These are phyloP conservation scores for Zhengitettix transpicula DNA, from an alignment of 2,888 invertebrate species.

Conservation along the genomic window DNA sequence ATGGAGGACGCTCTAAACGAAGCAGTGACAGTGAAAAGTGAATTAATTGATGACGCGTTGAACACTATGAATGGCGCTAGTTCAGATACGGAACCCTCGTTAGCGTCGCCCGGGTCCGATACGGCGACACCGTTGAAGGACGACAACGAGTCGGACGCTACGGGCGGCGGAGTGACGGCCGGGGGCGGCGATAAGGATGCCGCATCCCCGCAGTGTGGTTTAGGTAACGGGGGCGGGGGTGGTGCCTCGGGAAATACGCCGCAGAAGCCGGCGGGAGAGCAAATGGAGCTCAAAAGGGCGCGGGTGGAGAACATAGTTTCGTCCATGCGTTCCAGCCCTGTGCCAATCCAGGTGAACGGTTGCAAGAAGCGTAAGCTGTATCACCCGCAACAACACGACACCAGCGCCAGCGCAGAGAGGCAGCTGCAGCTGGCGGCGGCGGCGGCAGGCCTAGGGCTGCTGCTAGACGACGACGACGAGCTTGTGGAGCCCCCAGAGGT, in stretches of 20 bases:
- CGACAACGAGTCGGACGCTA: slow-evolving; percentile 8
- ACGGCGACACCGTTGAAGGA: slow-evolving; percentile 9
- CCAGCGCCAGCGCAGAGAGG: slow-evolving; percentile 42
- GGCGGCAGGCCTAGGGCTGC: slow-evolving; percentile 36
- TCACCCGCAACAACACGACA: slow-evolving; percentile 84
- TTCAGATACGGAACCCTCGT: slow-evolving; percentile 14
- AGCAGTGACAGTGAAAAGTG: slow-evolving; percentile 25
- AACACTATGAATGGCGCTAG: slow-evolving; percentile 29
- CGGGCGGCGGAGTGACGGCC: slow-evolving; percentile 4
- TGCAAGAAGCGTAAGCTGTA: slow-evolving; percentile 92
- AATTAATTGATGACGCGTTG: slow-evolving; percentile 39
- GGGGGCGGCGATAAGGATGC: neutral
- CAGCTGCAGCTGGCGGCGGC: slow-evolving; percentile 29
- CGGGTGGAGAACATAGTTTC: slow-evolving; percentile 91
- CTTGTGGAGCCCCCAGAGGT: slow-evolving; percentile 60
- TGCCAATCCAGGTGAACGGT: slow-evolving; percentile 66
- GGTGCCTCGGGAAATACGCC: neutral
- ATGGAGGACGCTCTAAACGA: slow-evolving; percentile 47
- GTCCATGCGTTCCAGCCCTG: slow-evolving; percentile 75
- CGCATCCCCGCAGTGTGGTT: neutral
- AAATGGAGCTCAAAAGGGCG: slow-evolving; percentile 77
- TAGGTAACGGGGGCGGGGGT: too few species aligned
- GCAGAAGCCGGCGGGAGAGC: slow-evolving; percentile 10
- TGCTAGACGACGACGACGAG: slow-evolving; percentile 51
- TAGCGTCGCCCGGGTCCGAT: slow-evolving; percentile 14